Conservation (phyloP, 2,797 vertebrate species). For the Neosilurus hyrtlii region DNA sequence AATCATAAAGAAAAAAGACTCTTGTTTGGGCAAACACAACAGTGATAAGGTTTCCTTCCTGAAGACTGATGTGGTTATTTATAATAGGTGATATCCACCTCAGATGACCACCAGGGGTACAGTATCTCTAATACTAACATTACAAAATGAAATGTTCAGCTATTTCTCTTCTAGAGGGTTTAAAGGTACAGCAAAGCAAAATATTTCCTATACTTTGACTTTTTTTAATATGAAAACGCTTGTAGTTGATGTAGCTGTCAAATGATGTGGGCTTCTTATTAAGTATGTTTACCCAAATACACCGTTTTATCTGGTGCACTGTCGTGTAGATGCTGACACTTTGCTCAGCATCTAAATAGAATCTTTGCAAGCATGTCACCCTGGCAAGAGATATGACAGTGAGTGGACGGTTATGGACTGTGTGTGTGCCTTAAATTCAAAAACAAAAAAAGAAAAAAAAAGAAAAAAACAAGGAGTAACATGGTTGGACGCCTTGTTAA, state of each 20-base stretch:
- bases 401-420: constrained; percentile 13
- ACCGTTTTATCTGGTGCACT: constrained; percentile 38
- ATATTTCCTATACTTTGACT: not conserved
- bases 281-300: constrained; percentile 29
- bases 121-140: not conserved
- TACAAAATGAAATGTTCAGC: not conserved
- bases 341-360: constrained; percentile 51
- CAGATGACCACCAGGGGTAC: not conserved
- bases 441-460: too few species aligned
- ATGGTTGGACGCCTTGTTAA: not conserved
- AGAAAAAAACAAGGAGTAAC: not conserved
- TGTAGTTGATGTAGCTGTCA: constrained; percentile 39
- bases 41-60: not conserved
- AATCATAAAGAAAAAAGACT: not conserved
- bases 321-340: constrained; percentile 35
- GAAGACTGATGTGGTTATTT: not conserved
- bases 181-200: not conserved
- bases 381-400: constrained; percentile 42
- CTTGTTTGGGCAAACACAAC: not conserved
- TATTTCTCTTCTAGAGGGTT: not conserved
- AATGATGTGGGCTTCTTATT: constrained; percentile 24
- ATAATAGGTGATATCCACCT: constrained; percentile 28
- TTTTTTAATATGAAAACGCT: constrained; percentile 13
- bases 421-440: not conserved
- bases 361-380: constrained; percentile 47